These are phyloP conservation scores for Ispidina picta DNA, from an alignment of 2,797 vertebrate genomes.

Conservation along the genomic window DNA sequence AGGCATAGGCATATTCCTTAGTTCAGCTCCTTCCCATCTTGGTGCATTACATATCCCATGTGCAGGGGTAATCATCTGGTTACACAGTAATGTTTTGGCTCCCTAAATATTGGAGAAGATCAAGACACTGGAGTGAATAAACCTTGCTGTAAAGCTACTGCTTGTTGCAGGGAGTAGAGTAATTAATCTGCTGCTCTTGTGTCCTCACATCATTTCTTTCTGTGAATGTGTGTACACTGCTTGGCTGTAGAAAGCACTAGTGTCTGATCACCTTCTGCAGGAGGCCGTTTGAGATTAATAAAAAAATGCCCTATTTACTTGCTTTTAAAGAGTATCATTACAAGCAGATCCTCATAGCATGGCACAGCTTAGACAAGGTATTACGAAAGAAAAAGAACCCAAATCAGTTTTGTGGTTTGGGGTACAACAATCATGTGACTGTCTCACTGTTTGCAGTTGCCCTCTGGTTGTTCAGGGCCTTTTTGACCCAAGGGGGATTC, in stretches of 20 bases:
- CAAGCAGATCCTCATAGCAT: neutral
- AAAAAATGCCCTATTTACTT: neutral
- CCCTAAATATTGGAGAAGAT: neutral
- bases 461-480: neutral
- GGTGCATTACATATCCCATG: rapidly evolving
- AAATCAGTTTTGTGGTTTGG: neutral
- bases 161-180: neutral
- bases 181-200: neutral
- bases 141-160: neutral
- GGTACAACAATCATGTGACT: neutral
- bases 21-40: neutral
- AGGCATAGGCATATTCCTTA: neutral
- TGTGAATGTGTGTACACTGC: neutral
- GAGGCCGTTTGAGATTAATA: neutral
- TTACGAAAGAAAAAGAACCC: neutral
- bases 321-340: neutral
- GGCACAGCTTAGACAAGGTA: neutral
- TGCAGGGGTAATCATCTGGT: neutral
- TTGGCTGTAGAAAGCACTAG: neutral
- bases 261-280: neutral
- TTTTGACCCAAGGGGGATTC: neutral
- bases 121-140: neutral
- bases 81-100: neutral
- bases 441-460: neutral
- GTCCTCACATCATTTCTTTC: neutral